Evolutionary conservation across 1,140 invertebrate genomes (phyloP).

Genomic region (Whitmania pigra): DNA sequence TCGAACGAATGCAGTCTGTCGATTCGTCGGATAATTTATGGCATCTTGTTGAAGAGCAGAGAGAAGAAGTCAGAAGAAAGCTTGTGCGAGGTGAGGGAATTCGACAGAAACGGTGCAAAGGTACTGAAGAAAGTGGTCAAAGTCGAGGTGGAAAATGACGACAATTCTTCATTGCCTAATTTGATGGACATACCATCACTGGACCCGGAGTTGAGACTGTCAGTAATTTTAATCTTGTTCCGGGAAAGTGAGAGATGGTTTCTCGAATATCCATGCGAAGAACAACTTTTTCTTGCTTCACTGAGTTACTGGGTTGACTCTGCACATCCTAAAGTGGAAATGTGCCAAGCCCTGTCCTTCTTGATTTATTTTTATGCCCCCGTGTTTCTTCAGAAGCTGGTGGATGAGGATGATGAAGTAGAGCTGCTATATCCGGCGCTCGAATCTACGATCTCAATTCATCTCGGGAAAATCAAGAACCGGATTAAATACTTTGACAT

Average conservation of each 20-base stretch:
- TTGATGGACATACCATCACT: not conserved
- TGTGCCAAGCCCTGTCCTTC: not conserved
- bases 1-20: not conserved
- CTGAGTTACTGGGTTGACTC: not conserved
- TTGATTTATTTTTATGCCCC: not conserved
- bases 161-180: not conserved
- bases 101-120: not conserved
- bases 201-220: not conserved
- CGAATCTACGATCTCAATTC: not conserved
- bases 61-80: slow-evolving; percentile 10
- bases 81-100: slow-evolving; percentile 23
- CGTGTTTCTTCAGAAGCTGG: not conserved
- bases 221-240: slow-evolving; percentile 10
- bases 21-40: not conserved
- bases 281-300: slow-evolving; percentile 10
- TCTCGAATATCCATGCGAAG: not conserved
- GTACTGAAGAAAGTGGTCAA: not conserved
- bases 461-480: not conserved
- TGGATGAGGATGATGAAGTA: not conserved
- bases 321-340: slow-evolving; percentile 2
- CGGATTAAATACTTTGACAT: slow-evolving; percentile 24
- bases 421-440: not conserved
- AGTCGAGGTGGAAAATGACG: not conserved
- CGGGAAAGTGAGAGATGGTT: not conserved
- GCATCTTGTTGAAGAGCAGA: slow-evolving; percentile 1